Evolutionary conservation across 2,797 vertebrate genomes (phyloP), one percentile per base, ranked within the genome.

Genomic region (Bovichtus variegatus): DNA sequence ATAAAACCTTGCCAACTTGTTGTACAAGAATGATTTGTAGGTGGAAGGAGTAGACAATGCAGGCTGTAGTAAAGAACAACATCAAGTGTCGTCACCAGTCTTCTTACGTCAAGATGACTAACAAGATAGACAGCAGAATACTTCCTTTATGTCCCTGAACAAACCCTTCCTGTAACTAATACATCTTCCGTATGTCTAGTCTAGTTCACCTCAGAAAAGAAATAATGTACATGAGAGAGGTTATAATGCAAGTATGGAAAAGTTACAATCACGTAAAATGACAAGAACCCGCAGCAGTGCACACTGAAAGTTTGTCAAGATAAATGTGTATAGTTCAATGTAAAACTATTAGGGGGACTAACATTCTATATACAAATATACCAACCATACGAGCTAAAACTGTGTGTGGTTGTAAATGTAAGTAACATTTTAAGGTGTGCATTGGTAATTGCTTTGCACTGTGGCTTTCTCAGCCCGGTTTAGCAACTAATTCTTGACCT

Each of bases 101-200:
- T 27, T 74, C 70, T 82, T 81, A 89, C 82, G 83, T 92, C 92
- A 94, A 93, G 88, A 93, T 93, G 71, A 71, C 59, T 59, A 68
- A 81, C 58, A 55, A 82, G 92, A 94, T 92, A 90, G 43, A 34
- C 43, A 77, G 58, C 54, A 88, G 78, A 87, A 87, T 71, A 67
- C 57, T 64, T 89, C 54, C 71, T 79, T 87, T 69, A 77, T 82
- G 71, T 73, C 72, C 79, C 67, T 49, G 53, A 84, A 78, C 77
- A 82, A 83, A 86, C 78, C 53, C 77, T 85, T 86, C 80, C 88
- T 84, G 83, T 77, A 71, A 82, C 59, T 84, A 74, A 78, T 68
- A 66, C 0, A 3, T 71, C 63, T 60, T 64, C n/a, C n/a, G n/a
- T n/a, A n/a, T 15, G 64, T 74, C 70, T n/a, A 55, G 40, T 12